A percentile compares a stretch with the other conserved stretches of the same genome.
Conservation (phyloP, 2,113 vertebrate genomes). For the Okapia johnstoni region DNA sequence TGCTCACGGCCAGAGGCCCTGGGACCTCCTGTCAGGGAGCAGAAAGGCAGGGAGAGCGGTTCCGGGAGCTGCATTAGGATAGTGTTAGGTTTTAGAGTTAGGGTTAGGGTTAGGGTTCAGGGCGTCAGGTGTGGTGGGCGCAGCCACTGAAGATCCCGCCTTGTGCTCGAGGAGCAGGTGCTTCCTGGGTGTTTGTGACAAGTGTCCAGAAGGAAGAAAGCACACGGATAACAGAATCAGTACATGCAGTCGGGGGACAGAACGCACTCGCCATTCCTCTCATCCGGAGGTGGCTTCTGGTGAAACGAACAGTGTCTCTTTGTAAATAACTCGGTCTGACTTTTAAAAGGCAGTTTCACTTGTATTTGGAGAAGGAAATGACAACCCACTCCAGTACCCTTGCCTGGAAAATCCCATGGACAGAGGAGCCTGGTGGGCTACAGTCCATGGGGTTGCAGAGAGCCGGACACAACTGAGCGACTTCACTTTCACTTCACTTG, state of each 20-base stretch:
- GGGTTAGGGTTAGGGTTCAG: too few species aligned
- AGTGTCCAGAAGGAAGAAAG: background rate
- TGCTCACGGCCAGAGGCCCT: background rate
- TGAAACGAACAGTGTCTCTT: background rate
- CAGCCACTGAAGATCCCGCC: rapidly evolving
- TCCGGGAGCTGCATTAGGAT: rapidly evolving
- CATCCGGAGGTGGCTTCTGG: background rate
- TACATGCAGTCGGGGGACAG: background rate
- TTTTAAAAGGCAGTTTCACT: background rate
- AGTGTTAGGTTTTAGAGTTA: too few species aligned
- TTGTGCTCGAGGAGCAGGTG: background rate
- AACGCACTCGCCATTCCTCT: rapidly evolving
- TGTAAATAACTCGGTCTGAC: background rate
- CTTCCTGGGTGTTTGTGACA: background rate
- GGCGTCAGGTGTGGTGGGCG: rapidly evolving
- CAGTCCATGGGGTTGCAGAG: background rate
- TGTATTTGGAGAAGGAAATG: background rate
- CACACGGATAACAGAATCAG: rapidly evolving
- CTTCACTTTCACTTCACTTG: background rate
- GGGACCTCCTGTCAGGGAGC: background rate
- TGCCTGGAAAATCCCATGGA: background rate
- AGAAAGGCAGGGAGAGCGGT: background rate
- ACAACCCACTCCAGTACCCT: background rate
- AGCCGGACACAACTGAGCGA: rapidly evolving
- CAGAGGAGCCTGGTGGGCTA: background rate